phyloP scores from a whole-genome alignment of 2,113 vertebrate species.

The Cyprinodon tularosa region DNA sequence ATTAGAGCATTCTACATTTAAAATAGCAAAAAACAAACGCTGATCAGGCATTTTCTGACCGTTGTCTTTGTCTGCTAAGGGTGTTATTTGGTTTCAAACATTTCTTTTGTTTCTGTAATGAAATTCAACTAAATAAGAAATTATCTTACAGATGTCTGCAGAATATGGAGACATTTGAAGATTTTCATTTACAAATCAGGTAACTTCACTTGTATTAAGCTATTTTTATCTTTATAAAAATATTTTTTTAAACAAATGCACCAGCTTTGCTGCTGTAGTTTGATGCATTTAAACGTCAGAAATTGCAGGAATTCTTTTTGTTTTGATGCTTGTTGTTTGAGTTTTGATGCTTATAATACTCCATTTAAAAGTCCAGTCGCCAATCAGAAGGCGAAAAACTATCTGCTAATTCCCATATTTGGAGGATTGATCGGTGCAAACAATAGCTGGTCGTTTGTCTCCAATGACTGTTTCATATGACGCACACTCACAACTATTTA shows the following conservation, averaged over 20 bases:
- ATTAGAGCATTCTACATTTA: neutral
- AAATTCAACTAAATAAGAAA: neutral
- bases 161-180: neutral
- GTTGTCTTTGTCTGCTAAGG: neutral
- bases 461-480: conserved; percentile 4
- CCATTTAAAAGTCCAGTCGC: too few species aligned
- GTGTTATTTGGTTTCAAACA: too few species aligned
- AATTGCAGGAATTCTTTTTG: too few species aligned
- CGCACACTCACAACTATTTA: neutral
- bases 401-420: neutral
- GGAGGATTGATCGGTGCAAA: neutral
- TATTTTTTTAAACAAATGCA: neutral
- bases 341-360: too few species aligned
- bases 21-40: neutral
- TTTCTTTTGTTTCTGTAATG: neutral
- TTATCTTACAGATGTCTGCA: neutral
- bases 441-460: neutral
- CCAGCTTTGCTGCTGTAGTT: neutral
- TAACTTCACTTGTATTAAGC: neutral
- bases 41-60: neutral
- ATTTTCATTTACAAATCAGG: neutral
- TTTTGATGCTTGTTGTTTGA: too few species aligned
- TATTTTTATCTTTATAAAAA: neutral
- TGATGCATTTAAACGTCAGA: neutral
- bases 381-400: neutral